Conservation (phyloP, 2,888 invertebrate genomes). For the Lochmaea capreae region DNA sequence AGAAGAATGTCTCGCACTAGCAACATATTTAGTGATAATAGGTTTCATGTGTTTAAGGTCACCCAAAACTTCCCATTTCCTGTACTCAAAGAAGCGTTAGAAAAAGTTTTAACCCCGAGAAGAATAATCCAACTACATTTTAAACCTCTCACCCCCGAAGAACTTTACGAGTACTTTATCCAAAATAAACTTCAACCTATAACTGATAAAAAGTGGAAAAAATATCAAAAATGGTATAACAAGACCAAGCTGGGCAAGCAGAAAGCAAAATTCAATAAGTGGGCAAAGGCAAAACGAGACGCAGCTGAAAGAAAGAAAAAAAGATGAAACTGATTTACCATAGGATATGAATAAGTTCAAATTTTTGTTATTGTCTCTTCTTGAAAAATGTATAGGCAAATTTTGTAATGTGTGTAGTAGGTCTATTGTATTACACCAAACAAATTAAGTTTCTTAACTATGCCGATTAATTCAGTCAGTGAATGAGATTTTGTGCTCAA, state of each 20-base stretch:
- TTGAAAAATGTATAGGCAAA: too few species aligned
- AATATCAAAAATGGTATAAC: slow-evolving; percentile 68
- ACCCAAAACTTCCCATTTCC: slow-evolving; percentile 70
- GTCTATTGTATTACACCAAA: too few species aligned
- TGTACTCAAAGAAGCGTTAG: slow-evolving; percentile 65
- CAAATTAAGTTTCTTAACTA: too few species aligned
- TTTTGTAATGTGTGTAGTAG: too few species aligned
- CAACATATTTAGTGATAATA: not conserved
- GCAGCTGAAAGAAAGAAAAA: not conserved
- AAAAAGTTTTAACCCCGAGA: slow-evolving; percentile 65
- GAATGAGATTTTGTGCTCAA: too few species aligned
- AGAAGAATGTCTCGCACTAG: too few species aligned
- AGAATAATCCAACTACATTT: slow-evolving; percentile 68
- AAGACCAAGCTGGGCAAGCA: slow-evolving; percentile 47
- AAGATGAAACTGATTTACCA: not conserved
- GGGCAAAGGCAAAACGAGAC: slow-evolving; percentile 23
- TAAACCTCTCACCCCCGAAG: slow-evolving; percentile 68
- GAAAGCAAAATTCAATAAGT: slow-evolving; percentile 17
- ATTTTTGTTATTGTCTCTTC: too few species aligned
- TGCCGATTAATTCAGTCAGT: too few species aligned
- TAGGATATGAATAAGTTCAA: too few species aligned
- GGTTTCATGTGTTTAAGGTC: slow-evolving; percentile 47
- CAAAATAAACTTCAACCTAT: slow-evolving; percentile 57
- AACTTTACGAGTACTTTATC: slow-evolving; percentile 68
- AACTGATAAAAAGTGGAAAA: slow-evolving; percentile 65